Percentiles rank a stretch among this genome's conserved stretches.
Conservation (phyloP, 2,113 vertebrate genomes). For the Catharus fuscescens region DNA sequence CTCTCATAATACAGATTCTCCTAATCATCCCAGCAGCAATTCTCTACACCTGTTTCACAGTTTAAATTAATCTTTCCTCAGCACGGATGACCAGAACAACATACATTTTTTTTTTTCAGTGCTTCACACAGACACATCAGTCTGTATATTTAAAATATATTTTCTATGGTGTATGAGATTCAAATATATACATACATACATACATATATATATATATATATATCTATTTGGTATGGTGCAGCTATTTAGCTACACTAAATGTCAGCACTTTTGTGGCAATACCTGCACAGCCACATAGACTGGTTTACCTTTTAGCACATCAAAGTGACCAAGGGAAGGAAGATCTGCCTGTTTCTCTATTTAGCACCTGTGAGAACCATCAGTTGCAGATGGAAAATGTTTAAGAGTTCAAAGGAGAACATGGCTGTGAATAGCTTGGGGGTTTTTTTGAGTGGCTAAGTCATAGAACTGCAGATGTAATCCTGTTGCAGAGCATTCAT, state of each 20-base stretch:
- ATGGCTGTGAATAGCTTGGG: not conserved
- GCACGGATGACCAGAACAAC: not conserved
- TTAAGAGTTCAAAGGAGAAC: not conserved
- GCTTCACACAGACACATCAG: not conserved
- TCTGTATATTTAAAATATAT: not conserved
- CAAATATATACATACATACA: not conserved
- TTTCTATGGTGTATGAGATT: not conserved
- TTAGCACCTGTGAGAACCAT: not conserved
- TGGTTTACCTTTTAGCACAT: not conserved
- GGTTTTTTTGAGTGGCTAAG: not conserved
- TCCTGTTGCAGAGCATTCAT: not conserved
- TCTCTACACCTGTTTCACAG: constrained; percentile 52
- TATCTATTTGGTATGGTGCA: not conserved
- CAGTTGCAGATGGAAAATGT: not conserved
- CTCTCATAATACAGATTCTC: constrained; percentile 62
- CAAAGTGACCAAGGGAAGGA: not conserved
- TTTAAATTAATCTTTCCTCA: constrained; percentile 28
- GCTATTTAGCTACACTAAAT: not conserved
- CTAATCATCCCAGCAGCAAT: constrained; percentile 37
- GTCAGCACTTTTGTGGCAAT: not conserved
- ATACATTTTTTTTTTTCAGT: not conserved
- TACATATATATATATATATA: not conserved
- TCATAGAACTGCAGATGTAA: not conserved
- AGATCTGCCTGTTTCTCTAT: not conserved
- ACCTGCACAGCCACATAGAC: not conserved